phyloP scores from a whole-genome alignment of 2,888 invertebrate genomes.

The Meandrusa payeni region DNA sequence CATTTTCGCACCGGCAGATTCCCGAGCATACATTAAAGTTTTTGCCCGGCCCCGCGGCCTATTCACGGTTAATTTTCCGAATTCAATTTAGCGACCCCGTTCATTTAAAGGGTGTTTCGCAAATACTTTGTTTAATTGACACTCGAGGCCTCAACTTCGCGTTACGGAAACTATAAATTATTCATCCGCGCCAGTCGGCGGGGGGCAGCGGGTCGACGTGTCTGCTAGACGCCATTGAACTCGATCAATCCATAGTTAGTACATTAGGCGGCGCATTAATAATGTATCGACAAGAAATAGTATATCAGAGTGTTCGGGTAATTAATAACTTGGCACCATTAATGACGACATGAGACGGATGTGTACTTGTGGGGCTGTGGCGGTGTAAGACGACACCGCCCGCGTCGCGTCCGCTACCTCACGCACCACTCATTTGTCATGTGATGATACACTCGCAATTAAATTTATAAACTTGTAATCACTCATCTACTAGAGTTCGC shows the following conservation, averaged over 20 bases:
- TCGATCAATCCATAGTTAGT: slow-evolving; percentile 30
- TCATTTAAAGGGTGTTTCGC: slow-evolving; percentile 56
- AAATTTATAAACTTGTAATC: slow-evolving; percentile 15
- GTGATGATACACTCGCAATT: slow-evolving; percentile 38
- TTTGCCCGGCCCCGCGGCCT: slow-evolving; percentile 54
- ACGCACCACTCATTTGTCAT: slow-evolving; percentile 59
- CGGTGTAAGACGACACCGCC: slow-evolving; percentile 38
- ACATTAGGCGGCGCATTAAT: slow-evolving; percentile 34
- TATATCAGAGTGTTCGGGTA: slow-evolving; percentile 53
- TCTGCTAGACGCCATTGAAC: slow-evolving; percentile 48
- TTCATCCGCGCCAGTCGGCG: slow-evolving; percentile 47
- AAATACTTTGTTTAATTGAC: slow-evolving; percentile 68
- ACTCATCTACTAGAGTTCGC: too few species aligned
- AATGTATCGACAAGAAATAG: slow-evolving; percentile 53
- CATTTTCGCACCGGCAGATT: slow-evolving; percentile 63
- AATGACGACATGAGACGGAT: slow-evolving; percentile 55
- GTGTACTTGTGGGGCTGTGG: slow-evolving; percentile 37
- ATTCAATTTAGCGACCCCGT: slow-evolving; percentile 65
- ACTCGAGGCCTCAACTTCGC: slow-evolving; percentile 50
- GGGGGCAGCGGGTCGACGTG: slow-evolving; percentile 41
- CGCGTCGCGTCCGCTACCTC: slow-evolving; percentile 38
- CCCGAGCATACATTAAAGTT: slow-evolving; percentile 66
- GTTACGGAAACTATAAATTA: slow-evolving; percentile 50
- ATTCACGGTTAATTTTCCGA: slow-evolving; percentile 66
- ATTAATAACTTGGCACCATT: slow-evolving; percentile 64